A percentile compares a stretch with the other conserved stretches of the same genome.
phyloP scores from a whole-genome alignment of 2,113 vertebrate species.

The Callionymus lyra region DNA sequence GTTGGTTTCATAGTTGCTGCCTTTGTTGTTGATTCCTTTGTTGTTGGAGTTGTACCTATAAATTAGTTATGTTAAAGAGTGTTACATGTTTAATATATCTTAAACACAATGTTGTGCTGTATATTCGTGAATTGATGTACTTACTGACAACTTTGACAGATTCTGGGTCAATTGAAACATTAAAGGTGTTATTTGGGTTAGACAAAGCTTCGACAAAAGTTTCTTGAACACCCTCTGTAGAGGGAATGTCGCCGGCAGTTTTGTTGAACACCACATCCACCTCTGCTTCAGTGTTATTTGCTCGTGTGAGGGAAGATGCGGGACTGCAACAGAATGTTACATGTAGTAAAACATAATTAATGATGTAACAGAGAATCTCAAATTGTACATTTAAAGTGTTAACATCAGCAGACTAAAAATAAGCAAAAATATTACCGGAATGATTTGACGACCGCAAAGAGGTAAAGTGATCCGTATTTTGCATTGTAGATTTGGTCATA shows the following conservation, averaged over 20 bases:
- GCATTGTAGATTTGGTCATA: not conserved
- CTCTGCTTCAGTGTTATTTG: not conserved
- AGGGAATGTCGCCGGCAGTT: constrained; percentile 5
- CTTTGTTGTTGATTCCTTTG: too few relatives aligned
- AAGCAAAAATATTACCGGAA: constrained; percentile 17
- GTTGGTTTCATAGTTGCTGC: too few relatives aligned
- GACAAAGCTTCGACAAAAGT: not conserved
- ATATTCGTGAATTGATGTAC: not conserved
- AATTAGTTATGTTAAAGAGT: too few relatives aligned
- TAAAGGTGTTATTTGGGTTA: constrained; percentile 10
- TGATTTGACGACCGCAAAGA: rapidly evolving
- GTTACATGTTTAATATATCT: too few relatives aligned
- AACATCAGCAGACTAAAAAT: too few relatives aligned
- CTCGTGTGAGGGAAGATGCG: rapidly evolving
- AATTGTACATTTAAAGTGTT: too few relatives aligned
- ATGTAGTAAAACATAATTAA: not conserved
- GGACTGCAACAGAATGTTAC: not conserved
- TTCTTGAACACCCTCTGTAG: rapidly evolving
- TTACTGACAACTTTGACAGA: not conserved
- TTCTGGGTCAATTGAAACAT: not conserved
- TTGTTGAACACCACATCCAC: constrained; percentile 16
- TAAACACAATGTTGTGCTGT: too few relatives aligned
- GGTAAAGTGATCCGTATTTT: rapidly evolving
- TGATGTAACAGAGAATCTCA: too few relatives aligned
- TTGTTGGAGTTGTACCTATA: too few relatives aligned